phyloP scores from a whole-genome alignment of 2,797 vertebrate genomes.

The Schizopygopsis malacanthus region DNA sequence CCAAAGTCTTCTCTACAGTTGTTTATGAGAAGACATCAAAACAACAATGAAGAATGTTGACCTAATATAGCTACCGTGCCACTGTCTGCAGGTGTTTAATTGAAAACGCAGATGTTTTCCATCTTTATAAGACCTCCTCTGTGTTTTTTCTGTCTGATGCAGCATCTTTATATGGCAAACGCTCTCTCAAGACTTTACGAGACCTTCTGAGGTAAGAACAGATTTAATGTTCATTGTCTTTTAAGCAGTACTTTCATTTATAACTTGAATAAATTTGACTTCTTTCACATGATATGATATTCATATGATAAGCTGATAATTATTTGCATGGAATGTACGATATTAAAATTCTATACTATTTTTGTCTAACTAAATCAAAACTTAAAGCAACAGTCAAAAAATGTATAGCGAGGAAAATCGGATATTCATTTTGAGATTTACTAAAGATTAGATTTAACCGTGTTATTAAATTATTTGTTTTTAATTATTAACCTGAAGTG shows the following conservation, averaged over 20 bases:
- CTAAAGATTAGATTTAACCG: not conserved
- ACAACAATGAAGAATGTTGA: conserved; percentile 60
- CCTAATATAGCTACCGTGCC: conserved; percentile 72
- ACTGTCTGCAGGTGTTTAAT: conserved; percentile 36
- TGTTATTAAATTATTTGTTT: not conserved
- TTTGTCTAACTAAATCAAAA: not conserved
- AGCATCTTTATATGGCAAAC: conserved; percentile 74
- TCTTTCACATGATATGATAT: not conserved
- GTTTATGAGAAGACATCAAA: conserved; percentile 59
- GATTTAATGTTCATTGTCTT: conserved; percentile 19
- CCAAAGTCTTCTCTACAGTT: conserved; percentile 59
- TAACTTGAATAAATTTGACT: not conserved
- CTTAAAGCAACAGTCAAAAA: not conserved
- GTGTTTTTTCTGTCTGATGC: conserved; percentile 57
- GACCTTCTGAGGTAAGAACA: conserved; percentile 79
- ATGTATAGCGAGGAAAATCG: not conserved
- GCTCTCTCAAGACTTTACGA: conserved; percentile 72
- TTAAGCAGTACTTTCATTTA: conserved; percentile 62
- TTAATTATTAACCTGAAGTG: not conserved
- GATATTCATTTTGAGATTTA: conserved; percentile 1
- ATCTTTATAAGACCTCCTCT: conserved; percentile 41
- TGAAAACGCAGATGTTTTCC: conserved; percentile 23
- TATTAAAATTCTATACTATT: not conserved
- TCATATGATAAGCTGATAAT: not conserved
- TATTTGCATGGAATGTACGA: not conserved